Evolutionary conservation across 2,888 invertebrate species (phyloP).

Genomic region (Galerucella pusilla): DNA sequence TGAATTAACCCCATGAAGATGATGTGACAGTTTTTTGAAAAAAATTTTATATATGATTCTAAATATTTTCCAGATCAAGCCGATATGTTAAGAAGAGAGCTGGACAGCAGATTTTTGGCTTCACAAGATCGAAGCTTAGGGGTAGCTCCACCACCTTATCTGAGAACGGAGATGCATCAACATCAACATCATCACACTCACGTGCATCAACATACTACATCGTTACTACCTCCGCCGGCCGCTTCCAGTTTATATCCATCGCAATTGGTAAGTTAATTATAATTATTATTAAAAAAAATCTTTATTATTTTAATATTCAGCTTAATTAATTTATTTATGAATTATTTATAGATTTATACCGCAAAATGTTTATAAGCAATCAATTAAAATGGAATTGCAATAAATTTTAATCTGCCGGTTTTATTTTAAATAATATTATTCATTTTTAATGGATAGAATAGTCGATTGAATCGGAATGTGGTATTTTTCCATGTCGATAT

Average conservation of each 20-base stretch:
- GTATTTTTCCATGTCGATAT: neutral
- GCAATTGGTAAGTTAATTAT: constrained; percentile 70
- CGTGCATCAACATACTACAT: constrained; percentile 87
- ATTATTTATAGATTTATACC: neutral
- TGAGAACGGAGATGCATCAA: constrained; percentile 90
- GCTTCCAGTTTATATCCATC: constrained; percentile 72
- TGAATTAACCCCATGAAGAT: too few relatives aligned
- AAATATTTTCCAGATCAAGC: constrained; percentile 72
- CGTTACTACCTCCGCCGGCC: constrained; percentile 72
- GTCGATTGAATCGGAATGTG: neutral
- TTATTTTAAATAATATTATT: neutral
- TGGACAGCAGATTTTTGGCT: constrained; percentile 91
- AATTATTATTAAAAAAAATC: neutral
- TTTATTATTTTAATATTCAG: neutral
- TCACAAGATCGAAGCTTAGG: constrained; percentile 78
- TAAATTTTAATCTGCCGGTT: neutral
- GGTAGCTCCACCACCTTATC: constrained; percentile 67
- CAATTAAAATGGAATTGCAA: neutral
- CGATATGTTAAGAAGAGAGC: constrained; percentile 87
- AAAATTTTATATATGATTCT: neutral
- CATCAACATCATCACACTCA: constrained; percentile 94
- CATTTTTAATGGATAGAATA: neutral
- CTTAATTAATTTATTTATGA: neutral
- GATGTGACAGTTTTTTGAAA: too few relatives aligned
- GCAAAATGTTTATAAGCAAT: neutral